Conservation (phyloP, 92 coral and sea anemone species). For the Bergia puertoricense region DNA sequence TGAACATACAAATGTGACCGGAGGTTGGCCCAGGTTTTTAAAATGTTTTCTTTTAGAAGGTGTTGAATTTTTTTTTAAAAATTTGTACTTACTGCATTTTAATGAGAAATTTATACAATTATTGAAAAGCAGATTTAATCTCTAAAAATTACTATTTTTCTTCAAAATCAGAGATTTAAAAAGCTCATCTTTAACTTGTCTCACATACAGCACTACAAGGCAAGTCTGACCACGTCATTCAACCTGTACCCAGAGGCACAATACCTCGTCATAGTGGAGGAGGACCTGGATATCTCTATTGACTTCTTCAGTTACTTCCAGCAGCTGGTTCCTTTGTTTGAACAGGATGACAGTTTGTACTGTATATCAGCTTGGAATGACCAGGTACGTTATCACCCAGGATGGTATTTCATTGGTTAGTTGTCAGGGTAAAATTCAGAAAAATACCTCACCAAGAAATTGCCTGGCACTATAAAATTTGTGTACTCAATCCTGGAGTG, state of each 20-base stretch:
- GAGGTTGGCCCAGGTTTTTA: no score
- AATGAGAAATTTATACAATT: no score
- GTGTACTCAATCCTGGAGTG: no score
- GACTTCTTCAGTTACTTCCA: conserved; percentile 92
- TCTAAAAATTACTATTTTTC: not conserved
- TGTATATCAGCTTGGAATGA: conserved; percentile 99
- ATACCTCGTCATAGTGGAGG: conserved; percentile 89
- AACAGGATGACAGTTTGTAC: conserved; percentile 87
- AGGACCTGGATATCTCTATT: conserved; percentile 90
- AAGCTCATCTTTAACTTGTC: not conserved
- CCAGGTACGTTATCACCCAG: conserved; percentile 59
- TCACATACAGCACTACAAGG: conserved; percentile 90
- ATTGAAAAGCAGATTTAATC: not conserved
- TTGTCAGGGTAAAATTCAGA: no score
- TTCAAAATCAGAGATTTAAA: not conserved
- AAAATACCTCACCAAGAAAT: no score
- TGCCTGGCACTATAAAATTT: no score
- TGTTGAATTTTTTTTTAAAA: no score
- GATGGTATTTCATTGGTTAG: not conserved
- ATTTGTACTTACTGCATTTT: not conserved
- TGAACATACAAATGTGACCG: no score
- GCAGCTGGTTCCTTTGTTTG: conserved; percentile 84
- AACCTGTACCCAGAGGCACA: conserved; percentile 88
- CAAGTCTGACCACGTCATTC: conserved; percentile 92
- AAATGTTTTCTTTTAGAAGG: no score